A percentile compares a stretch with the other conserved stretches of the same genome.
Evolutionary conservation across 2,888 invertebrate species (phyloP).

Genomic region (Helicoverpa assulta): DNA sequence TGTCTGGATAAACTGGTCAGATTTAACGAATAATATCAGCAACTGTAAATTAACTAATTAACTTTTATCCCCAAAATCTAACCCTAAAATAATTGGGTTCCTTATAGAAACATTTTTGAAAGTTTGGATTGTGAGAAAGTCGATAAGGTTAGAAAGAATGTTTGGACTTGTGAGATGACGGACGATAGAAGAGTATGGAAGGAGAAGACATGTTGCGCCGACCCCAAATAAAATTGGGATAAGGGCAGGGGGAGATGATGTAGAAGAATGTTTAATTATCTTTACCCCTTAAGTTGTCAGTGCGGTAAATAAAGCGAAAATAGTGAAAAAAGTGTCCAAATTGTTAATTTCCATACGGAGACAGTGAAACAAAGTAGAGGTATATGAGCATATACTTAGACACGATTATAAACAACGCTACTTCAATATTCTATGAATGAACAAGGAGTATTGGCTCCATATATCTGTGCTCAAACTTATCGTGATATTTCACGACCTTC

Average conservation of each 20-base stretch:
- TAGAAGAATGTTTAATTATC: constrained; percentile 11
- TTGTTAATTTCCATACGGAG: not conserved
- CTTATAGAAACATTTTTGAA: not conserved
- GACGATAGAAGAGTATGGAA: too few species aligned
- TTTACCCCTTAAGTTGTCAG: constrained; percentile 5
- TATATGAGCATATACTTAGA: constrained; percentile 32
- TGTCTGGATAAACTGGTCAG: constrained; percentile 7
- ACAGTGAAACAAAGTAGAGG: constrained; percentile 14
- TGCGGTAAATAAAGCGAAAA: constrained; percentile 32
- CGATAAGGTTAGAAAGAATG: too few species aligned
- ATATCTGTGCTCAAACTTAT: constrained; percentile 14
- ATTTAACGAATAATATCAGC: constrained; percentile 4
- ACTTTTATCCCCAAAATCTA: too few species aligned
- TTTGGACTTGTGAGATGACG: too few species aligned
- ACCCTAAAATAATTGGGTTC: too few species aligned
- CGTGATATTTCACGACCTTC: constrained; percentile 22
- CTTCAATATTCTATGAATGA: constrained; percentile 28
- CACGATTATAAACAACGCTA: constrained; percentile 32
- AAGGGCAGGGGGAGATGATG: too few species aligned
- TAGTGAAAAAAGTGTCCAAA: too few species aligned
- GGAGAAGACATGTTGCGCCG: too few species aligned
- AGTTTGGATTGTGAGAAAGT: too few species aligned
- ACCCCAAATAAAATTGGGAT: too few species aligned
- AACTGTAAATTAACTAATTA: not conserved
- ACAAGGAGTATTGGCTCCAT: constrained; percentile 21